Percentiles rank a stretch among this genome's conserved stretches.
Evolutionary conservation across 2,113 vertebrate species (phyloP).

Genomic region (Plotosus lineatus): DNA sequence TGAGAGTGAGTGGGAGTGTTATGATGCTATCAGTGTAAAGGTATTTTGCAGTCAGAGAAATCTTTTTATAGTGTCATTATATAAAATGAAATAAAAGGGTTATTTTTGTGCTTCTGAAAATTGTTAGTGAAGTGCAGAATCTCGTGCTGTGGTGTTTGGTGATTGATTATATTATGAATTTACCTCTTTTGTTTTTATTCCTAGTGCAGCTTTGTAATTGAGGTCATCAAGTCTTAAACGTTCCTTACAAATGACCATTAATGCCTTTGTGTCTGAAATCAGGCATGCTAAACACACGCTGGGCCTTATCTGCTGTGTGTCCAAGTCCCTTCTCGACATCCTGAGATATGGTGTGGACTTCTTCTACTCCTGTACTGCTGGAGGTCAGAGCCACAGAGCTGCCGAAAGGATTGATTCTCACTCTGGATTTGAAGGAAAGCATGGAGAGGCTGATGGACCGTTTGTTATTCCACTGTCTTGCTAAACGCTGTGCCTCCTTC

Average conservation of each 20-base stretch:
- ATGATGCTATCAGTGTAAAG: neutral
- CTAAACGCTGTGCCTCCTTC: conserved; percentile 81
- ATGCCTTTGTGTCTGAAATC: conserved; percentile 82
- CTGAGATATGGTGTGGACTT: conserved; percentile 89
- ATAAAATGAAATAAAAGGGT: neutral
- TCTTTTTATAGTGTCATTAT: too few species aligned
- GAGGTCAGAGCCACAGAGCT: conserved; percentile 72
- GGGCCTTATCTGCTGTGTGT: conserved; percentile 57
- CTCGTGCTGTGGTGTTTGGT: too few species aligned
- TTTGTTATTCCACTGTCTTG: conserved; percentile 88
- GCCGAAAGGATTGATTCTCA: conserved; percentile 88
- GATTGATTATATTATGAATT: neutral
- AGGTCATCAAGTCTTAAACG: neutral
- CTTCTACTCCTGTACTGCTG: conserved; percentile 40
- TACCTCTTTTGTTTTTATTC: neutral
- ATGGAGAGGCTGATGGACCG: conserved; percentile 82
- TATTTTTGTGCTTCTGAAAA: neutral
- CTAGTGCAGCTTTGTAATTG: neutral
- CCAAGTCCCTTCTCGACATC: conserved; percentile 83
- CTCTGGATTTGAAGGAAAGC: conserved; percentile 80
- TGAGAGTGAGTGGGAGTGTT: neutral
- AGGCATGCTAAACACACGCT: conserved; percentile 90
- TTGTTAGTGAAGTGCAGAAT: neutral
- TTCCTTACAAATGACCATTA: conserved; percentile 42
- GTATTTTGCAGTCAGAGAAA: neutral